Base-by-base conservation (phyloP, 2,888 invertebrate species). In the Silvanus unidentatus region DNA sequence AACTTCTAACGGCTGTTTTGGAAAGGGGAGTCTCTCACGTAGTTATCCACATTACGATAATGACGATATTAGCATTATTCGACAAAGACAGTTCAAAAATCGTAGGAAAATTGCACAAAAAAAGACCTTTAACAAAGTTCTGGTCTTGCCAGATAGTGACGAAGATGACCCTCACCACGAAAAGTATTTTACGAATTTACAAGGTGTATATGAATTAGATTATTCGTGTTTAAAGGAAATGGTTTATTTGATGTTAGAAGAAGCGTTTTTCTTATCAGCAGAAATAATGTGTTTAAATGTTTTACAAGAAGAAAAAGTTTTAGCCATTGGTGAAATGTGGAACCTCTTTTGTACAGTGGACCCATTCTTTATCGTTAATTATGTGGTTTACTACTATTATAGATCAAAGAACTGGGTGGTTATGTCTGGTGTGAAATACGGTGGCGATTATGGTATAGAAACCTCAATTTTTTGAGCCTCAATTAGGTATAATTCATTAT, bases 391-490 rank as follows among this genome's bases (percentile, higher is more conserved):
- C 69, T 83, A 89, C 66, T 86, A 92, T 70, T 87, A 86, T 63
- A 79, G 90, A 56, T 80, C 86, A n/a, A 89, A 88, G 70, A 91
- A 90, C 35, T 96, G 94, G 88, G 78, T 94, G 45, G 88, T 94
- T 0, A 92, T 89, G 69, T 78, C 87, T 42, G 95, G 93, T 32
- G 74, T 89, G 1, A 91, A 93, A 70, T 95, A 87, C 78, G 94
- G 94, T 39, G 88, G 88, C 3, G 86, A 93, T 69, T 94, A 81
- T 72, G 73, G 91, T 91, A 77, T 81, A 84, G 75, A 6, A 15
- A 6, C 37, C 14, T 15, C 14, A 16, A 2, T 37, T 4, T 13
- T 15, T 13, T n/a, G 3, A 37, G 3, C 13, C 15, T 13, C n/a
- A 8, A 32, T 32, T 15, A 39, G 2, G 2, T 22, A 10, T 39